A percentile compares a stretch with the other conserved stretches of the same genome.
These are phyloP conservation scores for Coenobita brevimanus DNA, from an alignment of 1,140 invertebrate genomes.

Conservation along the genomic window DNA sequence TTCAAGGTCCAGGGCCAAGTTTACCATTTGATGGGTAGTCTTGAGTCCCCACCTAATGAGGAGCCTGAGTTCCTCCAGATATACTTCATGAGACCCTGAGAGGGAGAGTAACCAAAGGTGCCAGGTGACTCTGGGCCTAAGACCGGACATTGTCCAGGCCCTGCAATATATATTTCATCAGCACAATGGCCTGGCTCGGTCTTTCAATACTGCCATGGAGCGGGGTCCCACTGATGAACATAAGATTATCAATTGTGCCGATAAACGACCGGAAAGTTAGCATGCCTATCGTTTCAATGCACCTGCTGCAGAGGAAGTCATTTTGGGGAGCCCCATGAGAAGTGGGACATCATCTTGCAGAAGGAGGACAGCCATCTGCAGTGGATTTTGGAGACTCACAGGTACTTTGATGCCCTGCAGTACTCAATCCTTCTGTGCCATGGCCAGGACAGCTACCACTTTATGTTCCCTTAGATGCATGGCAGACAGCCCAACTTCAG, in stretches of 20 bases:
- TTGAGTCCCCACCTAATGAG: background rate
- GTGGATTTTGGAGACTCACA: slow-evolving; percentile 61
- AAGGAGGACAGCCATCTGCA: slow-evolving; percentile 67
- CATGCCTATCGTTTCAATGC: slow-evolving; percentile 68
- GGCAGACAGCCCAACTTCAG: too few species aligned
- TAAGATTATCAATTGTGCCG: slow-evolving; percentile 62
- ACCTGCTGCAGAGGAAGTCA: slow-evolving; percentile 50
- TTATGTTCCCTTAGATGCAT: too few species aligned
- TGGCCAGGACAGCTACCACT: slow-evolving; percentile 59
- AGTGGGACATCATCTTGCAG: slow-evolving; percentile 61
- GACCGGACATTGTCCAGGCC: background rate
- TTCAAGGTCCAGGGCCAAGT: slow-evolving; percentile 2
- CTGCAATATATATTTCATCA: slow-evolving; percentile 6
- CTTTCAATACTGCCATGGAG: slow-evolving; percentile 1
- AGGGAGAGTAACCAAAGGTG: background rate
- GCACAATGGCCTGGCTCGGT: background rate
- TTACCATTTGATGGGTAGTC: too few species aligned
- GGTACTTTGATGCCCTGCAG: slow-evolving; percentile 63
- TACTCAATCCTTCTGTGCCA: slow-evolving; percentile 52
- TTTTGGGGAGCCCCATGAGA: slow-evolving; percentile 23
- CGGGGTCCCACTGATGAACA: slow-evolving; percentile 34
- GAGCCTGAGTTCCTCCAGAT: background rate
- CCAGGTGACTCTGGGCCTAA: background rate
- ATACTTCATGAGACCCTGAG: slow-evolving; percentile 13
- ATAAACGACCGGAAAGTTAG: slow-evolving; percentile 68